phyloP scores from a whole-genome alignment of 2,113 vertebrate species.

The Picathartes gymnocephalus region DNA sequence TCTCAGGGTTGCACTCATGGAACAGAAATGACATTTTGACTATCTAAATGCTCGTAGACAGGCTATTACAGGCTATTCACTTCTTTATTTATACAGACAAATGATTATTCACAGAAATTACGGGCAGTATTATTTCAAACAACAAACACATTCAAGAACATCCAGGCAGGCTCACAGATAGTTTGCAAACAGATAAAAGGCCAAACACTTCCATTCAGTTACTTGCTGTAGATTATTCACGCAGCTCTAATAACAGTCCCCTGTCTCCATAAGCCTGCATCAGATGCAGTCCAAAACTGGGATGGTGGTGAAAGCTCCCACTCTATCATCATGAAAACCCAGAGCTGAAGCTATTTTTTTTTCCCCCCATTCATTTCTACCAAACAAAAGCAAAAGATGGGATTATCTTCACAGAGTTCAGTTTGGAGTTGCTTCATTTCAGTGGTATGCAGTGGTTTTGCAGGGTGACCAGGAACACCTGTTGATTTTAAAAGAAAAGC shows the following conservation, averaged over 20 bases:
- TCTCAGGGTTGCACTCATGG: neutral
- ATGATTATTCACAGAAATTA: constrained; percentile 48
- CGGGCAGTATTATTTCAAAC: constrained; percentile 13
- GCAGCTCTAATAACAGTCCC: constrained; percentile 12
- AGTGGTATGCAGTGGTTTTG: neutral
- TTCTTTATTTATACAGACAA: neutral
- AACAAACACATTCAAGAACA: constrained; percentile 50
- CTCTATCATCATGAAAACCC: constrained; percentile 13
- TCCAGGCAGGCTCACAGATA: constrained; percentile 25
- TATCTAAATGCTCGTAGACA: neutral
- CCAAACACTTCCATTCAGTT: constrained; percentile 21
- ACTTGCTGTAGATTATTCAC: constrained; percentile 35
- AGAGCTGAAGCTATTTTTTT: neutral
- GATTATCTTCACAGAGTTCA: neutral
- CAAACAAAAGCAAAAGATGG: neutral
- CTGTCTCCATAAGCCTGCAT: constrained; percentile 9
- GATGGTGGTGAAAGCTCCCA: neutral
- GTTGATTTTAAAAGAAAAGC: neutral
- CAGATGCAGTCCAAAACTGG: neutral
- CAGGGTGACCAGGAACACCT: neutral
- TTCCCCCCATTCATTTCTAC: neutral
- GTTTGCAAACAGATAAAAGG: constrained; percentile 27
- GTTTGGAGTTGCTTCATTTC: neutral
- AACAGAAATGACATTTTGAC: constrained; percentile 49
- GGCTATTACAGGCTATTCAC: neutral